Conservation (phyloP, 2,113 vertebrate genomes). For the Cricetomys ansorgei region DNA sequence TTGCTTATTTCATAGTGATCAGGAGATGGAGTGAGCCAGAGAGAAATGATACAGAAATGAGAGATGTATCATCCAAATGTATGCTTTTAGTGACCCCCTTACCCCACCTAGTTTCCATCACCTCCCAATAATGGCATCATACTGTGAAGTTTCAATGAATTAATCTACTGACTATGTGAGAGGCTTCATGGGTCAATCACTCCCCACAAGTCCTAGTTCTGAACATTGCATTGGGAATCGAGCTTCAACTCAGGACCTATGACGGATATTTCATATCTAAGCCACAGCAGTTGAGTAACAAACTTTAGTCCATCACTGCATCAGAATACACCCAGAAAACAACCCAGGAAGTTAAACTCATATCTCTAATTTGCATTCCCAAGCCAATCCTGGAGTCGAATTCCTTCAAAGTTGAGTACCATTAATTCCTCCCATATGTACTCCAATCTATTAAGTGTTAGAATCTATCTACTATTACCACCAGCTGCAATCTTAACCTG, state of each 20-base stretch:
- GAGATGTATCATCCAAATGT: not conserved
- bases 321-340: conserved; percentile 44
- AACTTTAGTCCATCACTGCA: not conserved
- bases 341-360: conserved; percentile 21
- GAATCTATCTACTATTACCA: not conserved
- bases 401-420: not conserved
- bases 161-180: not conserved
- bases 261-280: not conserved
- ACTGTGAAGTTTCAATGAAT: not conserved
- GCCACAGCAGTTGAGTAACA: not conserved
- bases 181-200: not conserved
- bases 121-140: not conserved
- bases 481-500: not conserved
- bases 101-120: not conserved
- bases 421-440: not conserved
- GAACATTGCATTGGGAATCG: not conserved
- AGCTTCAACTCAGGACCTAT: not conserved
- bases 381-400: not conserved
- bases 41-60: not conserved
- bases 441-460: not conserved
- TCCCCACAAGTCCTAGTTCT: not conserved
- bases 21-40: not conserved
- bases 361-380: conserved; percentile 6
- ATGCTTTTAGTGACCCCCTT: not conserved
- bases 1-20: not conserved